phyloP scores from a whole-genome alignment of 2,888 invertebrate genomes.

The Drosophila pegasa region DNA sequence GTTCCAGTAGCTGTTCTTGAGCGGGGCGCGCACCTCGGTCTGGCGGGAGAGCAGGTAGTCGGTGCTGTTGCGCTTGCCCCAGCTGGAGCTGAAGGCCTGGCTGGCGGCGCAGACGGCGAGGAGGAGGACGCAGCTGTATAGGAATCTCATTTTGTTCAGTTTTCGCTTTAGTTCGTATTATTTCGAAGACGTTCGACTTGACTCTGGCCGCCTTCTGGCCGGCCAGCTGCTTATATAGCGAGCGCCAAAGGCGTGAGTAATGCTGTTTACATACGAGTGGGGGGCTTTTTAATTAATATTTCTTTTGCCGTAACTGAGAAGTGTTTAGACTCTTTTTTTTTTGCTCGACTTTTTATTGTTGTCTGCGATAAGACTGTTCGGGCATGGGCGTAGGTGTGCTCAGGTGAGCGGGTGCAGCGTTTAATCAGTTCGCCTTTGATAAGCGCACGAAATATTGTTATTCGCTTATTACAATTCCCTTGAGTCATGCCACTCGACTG shows the following conservation, averaged over 20 bases:
- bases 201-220: slow-evolving; percentile 10
- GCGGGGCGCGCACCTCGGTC: slow-evolving; percentile 46
- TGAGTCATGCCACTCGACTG: slow-evolving; percentile 46
- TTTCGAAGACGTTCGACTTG: slow-evolving; percentile 24
- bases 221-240: slow-evolving; percentile 41
- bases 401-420: slow-evolving; percentile 16
- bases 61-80: slow-evolving; percentile 49
- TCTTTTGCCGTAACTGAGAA: slow-evolving; percentile 32
- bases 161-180: slow-evolving; percentile 6
- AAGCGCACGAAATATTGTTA: slow-evolving; percentile 34
- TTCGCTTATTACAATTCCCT: slow-evolving; percentile 31
- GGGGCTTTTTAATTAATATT: slow-evolving; percentile 57
- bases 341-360: slow-evolving; percentile 45
- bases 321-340: slow-evolving; percentile 25
- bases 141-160: slow-evolving; percentile 50
- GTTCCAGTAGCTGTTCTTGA: slow-evolving; percentile 54
- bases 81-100: slow-evolving; percentile 56
- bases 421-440: slow-evolving; percentile 43
- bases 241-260: slow-evolving; percentile 29
- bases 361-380: slow-evolving; percentile 3
- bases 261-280: slow-evolving; percentile 45
- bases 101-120: slow-evolving; percentile 60
- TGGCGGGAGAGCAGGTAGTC: slow-evolving; percentile 57
- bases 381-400: slow-evolving; percentile 1
- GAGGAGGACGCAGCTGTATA: slow-evolving; percentile 59